Base-by-base conservation (phyloP, 2,113 vertebrate species). In the Cricetomys ansorgei region DNA sequence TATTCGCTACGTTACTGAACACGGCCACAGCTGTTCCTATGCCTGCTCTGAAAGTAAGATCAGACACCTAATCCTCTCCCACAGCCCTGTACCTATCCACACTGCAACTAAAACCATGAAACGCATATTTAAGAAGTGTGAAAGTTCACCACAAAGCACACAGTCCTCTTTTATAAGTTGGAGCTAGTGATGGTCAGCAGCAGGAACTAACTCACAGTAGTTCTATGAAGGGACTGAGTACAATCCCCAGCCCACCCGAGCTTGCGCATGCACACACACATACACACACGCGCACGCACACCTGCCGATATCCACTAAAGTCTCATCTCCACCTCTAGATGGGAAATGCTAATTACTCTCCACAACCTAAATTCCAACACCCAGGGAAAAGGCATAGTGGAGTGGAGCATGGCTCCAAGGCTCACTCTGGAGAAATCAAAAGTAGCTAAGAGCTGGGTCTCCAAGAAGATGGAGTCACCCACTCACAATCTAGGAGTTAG, bases 41-140 rank as follows among this genome's bases (percentile, higher is more conserved):
- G 50, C 93, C 89, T 92, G 40, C 75, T 92, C 87, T 40, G 89
- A 92, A 67, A 89, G 69, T 37, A 34, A 84, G 73, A 92, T 67
- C 95, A 94, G 87, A 97, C 57, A 87, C 91, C 75, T 86, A 91
- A 96, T 94, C 94, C 92, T 87, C 83, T 94, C 88, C 88, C 79
- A 94, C 93, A 50, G 48, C 19, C 31, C 27, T 90, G 64, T 23
- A 62, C 29, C 23, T 84, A 21, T 27, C 34, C 8, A 85, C 37
- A 65, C 55, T 75, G 8, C 43, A 37, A 53, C 76, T 37, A 50
- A 87, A 69, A 50, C 11, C 31, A 69, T 50, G 81, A 77, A 91
- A 81, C 69, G 31, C 48, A 67, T 40, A 48, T 48, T 62, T 48
- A 65, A 50, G 23, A 79, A 87, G 79, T 21, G 43, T 45, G 88